Percentiles rank a stretch among this genome's conserved stretches.
These are phyloP conservation scores for Corythaeola cristata DNA, from an alignment of 2,113 vertebrate species.

Conservation along the genomic window DNA sequence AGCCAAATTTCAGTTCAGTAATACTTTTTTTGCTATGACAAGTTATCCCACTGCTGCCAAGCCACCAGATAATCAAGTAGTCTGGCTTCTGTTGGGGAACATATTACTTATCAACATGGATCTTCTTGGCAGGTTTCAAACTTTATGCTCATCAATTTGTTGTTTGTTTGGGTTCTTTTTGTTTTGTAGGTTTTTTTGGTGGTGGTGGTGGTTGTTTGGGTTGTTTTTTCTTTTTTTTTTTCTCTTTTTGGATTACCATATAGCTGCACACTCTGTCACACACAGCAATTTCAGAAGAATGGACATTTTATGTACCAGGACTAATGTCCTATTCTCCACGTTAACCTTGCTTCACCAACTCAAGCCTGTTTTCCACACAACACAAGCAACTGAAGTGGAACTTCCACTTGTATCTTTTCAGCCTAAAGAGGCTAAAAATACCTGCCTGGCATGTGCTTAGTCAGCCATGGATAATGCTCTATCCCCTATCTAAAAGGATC, in stretches of 20 bases:
- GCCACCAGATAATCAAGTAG: not conserved
- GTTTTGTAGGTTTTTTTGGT: no score
- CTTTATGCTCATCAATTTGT: not conserved
- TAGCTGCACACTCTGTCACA: not conserved
- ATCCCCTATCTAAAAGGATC: not conserved
- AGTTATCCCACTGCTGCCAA: not conserved
- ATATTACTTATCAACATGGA: not conserved
- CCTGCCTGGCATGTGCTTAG: not conserved
- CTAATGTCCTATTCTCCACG: not conserved
- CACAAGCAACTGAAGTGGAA: not conserved
- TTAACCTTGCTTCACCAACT: slow-evolving; percentile 1
- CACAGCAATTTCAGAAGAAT: not conserved
- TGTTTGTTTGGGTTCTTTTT: no score
- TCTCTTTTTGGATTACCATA: not conserved
- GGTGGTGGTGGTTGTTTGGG: no score
- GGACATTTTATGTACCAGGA: not conserved
- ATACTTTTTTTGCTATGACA: not conserved
- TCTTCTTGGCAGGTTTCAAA: not conserved
- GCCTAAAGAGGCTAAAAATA: not conserved
- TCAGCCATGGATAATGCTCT: not conserved
- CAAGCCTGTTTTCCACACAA: not conserved
- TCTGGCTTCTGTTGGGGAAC: not conserved
- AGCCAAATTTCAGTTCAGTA: not conserved
- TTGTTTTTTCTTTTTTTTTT: no score
- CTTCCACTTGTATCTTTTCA: not conserved